Percentiles rank a stretch among this genome's conserved stretches.
Conservation (phyloP, 2,797 vertebrate genomes). For the Notolabrus celidotus region DNA sequence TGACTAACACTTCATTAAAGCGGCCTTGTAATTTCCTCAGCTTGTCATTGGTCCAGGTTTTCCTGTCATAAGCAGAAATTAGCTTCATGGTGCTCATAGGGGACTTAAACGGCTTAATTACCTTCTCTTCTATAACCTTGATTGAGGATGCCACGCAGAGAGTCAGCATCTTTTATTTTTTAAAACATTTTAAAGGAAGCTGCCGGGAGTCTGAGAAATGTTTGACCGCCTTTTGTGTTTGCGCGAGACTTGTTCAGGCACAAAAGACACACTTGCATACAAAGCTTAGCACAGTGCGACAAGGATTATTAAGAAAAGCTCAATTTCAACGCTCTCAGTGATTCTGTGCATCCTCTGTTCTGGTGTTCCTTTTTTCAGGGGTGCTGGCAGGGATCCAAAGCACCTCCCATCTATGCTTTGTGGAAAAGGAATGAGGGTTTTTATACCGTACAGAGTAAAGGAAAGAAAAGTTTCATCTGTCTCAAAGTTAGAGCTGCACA, state of each 20-base stretch:
- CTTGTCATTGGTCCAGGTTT: slow-evolving; percentile 13
- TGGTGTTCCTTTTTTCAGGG: slow-evolving; percentile 31
- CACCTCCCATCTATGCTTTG: slow-evolving; percentile 19
- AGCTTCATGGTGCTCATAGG: slow-evolving; percentile 5
- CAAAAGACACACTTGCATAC: slow-evolving; percentile 46
- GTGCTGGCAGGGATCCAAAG: slow-evolving; percentile 49
- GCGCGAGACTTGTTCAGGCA: slow-evolving; percentile 28
- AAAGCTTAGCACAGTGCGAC: slow-evolving; percentile 45
- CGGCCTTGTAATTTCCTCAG: background rate
- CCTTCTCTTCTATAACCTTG: slow-evolving; percentile 34
- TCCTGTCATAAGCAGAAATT: slow-evolving; percentile 17
- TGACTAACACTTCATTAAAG: background rate
- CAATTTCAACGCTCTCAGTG: slow-evolving; percentile 32
- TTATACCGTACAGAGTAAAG: slow-evolving; percentile 5
- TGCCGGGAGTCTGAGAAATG: slow-evolving; percentile 22
- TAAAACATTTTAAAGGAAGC: slow-evolving; percentile 36
- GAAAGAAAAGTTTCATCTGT: slow-evolving; percentile 40
- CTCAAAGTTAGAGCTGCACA: slow-evolving; percentile 28
- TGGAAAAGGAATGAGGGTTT: slow-evolving; percentile 29
- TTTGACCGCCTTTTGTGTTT: slow-evolving; percentile 43
- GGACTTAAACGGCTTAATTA: slow-evolving; percentile 33
- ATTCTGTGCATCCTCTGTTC: slow-evolving; percentile 39
- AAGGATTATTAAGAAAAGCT: slow-evolving; percentile 46
- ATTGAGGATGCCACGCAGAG: slow-evolving; percentile 34
- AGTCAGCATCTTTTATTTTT: slow-evolving; percentile 11